These are phyloP conservation scores for Brachylomia viminalis DNA, from an alignment of 2,888 invertebrate species.

Conservation along the genomic window DNA sequence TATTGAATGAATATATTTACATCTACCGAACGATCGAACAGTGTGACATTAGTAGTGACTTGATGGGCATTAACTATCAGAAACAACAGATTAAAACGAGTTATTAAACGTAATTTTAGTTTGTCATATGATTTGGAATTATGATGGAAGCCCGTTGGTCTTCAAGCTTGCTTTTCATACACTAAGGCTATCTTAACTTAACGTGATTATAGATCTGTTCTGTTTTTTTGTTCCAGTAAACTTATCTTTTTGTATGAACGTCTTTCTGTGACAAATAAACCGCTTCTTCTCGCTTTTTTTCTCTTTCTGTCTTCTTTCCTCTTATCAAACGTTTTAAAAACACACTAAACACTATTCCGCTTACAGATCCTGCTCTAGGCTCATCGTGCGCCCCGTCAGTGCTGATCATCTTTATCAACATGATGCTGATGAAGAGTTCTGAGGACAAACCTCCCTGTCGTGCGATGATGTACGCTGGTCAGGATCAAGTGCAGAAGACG, in stretches of 20 bases:
- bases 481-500: slow-evolving; percentile 91
- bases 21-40: background rate
- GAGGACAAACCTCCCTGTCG: slow-evolving; percentile 86
- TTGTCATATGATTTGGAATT: background rate
- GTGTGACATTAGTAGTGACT: background rate
- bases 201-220: too few relatives aligned
- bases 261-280: too few relatives aligned
- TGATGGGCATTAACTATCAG: background rate
- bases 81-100: background rate
- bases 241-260: too few relatives aligned
- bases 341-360: background rate
- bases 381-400: slow-evolving; percentile 94
- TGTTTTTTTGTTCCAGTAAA: too few relatives aligned
- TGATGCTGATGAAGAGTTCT: slow-evolving; percentile 92
- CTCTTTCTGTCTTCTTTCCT: too few relatives aligned
- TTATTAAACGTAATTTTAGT: background rate
- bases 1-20: background rate
- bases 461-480: slow-evolving; percentile 91
- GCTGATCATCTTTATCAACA: slow-evolving; percentile 95
- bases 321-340: background rate
- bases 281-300: too few relatives aligned
- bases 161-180: background rate
- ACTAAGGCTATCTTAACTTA: background rate
- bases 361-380: slow-evolving; percentile 82
- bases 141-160: background rate